Conservation (phyloP, 2,888 invertebrate species). For the Drosophila pseudotalamancana region DNA sequence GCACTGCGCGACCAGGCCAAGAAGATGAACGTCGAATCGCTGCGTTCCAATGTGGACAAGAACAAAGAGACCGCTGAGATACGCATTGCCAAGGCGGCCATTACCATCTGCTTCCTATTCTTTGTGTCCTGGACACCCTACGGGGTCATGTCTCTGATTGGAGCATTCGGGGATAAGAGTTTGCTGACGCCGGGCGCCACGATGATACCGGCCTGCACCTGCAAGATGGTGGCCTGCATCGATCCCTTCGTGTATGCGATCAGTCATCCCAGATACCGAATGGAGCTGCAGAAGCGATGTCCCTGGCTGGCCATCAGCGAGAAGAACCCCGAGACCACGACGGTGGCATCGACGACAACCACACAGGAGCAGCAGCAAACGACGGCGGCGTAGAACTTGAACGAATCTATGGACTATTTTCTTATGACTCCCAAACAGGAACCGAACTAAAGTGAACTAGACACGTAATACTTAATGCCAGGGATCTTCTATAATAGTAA, state of each 20-base stretch:
- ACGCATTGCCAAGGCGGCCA: constrained; percentile 94
- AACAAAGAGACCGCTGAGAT: constrained; percentile 88
- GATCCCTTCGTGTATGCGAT: constrained; percentile 96
- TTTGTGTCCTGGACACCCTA: constrained; percentile 96
- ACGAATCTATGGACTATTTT: not conserved
- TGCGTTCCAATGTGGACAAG: constrained; percentile 67
- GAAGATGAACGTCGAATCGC: constrained; percentile 68
- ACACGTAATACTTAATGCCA: constrained; percentile 52
- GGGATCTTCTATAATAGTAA: constrained; percentile 4
- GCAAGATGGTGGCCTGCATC: constrained; percentile 95
- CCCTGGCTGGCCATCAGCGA: constrained; percentile 90
- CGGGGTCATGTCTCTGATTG: constrained; percentile 91
- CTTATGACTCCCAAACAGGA: not conserved
- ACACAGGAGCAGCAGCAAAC: constrained; percentile 79
- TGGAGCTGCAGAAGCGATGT: constrained; percentile 92
- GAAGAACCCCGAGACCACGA: constrained; percentile 86
- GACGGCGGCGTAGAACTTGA: constrained; percentile 78
- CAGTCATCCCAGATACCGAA: constrained; percentile 94
- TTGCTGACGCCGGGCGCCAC: constrained; percentile 90
- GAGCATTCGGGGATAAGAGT: constrained; percentile 90
- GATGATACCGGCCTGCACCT: constrained; percentile 94
- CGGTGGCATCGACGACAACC: constrained; percentile 82
- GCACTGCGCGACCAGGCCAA: constrained; percentile 85
- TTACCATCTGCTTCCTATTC: constrained; percentile 93
- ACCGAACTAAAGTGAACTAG: constrained; percentile 7